Percentiles rank a stretch among this genome's conserved stretches.
These are phyloP conservation scores for Lapara coniferarum DNA, from an alignment of 2,888 invertebrate genomes.

Conservation along the genomic window DNA sequence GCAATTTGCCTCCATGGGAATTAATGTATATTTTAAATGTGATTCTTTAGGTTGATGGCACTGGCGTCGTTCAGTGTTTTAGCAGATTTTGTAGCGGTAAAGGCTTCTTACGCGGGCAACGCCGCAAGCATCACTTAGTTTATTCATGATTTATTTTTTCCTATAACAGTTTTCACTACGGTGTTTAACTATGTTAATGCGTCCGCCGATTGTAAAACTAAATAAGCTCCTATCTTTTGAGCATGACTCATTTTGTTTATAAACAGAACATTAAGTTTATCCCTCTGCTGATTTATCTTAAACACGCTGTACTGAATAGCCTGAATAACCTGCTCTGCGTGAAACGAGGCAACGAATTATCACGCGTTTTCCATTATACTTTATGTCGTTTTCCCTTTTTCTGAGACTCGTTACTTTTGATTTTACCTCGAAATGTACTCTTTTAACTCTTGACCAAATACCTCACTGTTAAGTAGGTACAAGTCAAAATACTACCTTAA, in stretches of 20 bases:
- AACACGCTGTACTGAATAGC: slow-evolving; percentile 14
- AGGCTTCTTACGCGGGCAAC: too few species aligned
- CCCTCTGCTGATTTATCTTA: slow-evolving; percentile 23
- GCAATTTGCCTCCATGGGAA: too few species aligned
- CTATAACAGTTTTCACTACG: neutral
- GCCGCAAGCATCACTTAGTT: too few species aligned
- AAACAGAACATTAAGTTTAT: slow-evolving; percentile 21
- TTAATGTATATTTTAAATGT: too few species aligned
- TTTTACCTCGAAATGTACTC: neutral
- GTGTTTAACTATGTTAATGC: neutral
- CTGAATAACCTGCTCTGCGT: slow-evolving; percentile 18
- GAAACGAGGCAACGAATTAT: slow-evolving; percentile 22
- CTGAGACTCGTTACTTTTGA: neutral
- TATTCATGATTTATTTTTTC: neutral
- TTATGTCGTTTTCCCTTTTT: slow-evolving; percentile 6
- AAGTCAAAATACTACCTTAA: neutral
- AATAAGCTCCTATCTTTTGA: neutral
- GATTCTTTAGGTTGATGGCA: too few species aligned
- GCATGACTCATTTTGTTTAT: slow-evolving; percentile 27
- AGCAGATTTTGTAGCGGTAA: too few species aligned
- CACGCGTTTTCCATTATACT: slow-evolving; percentile 13
- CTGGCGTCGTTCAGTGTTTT: too few species aligned
- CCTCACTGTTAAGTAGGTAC: neutral
- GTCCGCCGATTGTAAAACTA: slow-evolving; percentile 5
- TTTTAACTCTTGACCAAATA: neutral